Conservation (phyloP, 2,797 vertebrate species). For the Hippoglossus hippoglossus region DNA sequence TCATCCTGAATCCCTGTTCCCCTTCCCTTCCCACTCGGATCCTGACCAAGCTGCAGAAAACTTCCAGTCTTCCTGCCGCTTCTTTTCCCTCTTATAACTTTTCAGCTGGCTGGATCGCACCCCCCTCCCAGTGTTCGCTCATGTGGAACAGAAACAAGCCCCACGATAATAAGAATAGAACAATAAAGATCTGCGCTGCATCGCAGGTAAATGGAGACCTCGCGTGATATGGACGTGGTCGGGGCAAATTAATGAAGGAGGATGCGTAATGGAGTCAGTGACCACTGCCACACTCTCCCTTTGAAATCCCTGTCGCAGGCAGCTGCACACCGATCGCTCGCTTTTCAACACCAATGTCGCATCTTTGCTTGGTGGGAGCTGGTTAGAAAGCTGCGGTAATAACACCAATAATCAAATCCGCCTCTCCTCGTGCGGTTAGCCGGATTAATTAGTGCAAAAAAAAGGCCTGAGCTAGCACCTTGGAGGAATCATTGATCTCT, state of each 20-base stretch:
- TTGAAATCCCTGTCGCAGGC: slow-evolving; percentile 50
- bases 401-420: background rate
- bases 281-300: slow-evolving; percentile 72
- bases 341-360: slow-evolving; percentile 15
- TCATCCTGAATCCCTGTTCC: background rate
- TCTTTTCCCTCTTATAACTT: slow-evolving; percentile 50
- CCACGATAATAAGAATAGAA: background rate
- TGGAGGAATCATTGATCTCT: slow-evolving; percentile 67
- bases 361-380: slow-evolving; percentile 7
- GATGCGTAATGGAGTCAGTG: slow-evolving; percentile 76
- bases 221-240: slow-evolving; percentile 55
- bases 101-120: slow-evolving; percentile 29
- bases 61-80: slow-evolving; percentile 2
- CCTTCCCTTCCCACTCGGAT: slow-evolving; percentile 10
- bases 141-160: background rate
- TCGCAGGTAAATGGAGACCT: slow-evolving; percentile 33
- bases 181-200: background rate
- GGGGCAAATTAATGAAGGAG: slow-evolving; percentile 67
- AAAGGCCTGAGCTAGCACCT: slow-evolving; percentile 77
- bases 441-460: slow-evolving; percentile 71
- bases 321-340: slow-evolving; percentile 48
- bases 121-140: background rate
- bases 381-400: slow-evolving; percentile 9
- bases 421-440: slow-evolving; percentile 46
- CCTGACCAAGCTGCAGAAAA: slow-evolving; percentile 7